phyloP scores from a whole-genome alignment of 2,113 vertebrate genomes.

The Tragelaphus buxtoni region DNA sequence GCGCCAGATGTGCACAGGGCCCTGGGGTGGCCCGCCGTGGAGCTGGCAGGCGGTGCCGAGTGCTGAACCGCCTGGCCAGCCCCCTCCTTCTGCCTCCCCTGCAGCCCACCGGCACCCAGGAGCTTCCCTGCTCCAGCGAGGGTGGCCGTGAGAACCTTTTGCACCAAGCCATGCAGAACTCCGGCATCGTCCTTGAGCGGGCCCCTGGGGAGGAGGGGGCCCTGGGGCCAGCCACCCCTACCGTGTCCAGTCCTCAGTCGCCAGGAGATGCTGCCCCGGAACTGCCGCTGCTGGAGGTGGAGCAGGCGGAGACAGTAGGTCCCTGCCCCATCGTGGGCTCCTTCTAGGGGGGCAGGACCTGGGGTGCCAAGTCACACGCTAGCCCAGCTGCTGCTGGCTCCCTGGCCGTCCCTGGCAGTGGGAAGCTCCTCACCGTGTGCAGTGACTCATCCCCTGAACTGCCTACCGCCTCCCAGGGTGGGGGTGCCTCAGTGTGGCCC shows the following conservation, averaged over 20 bases:
- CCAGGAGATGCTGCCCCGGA: constrained; percentile 70
- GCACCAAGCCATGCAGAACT: constrained; percentile 95
- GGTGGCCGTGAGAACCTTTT: constrained; percentile 88
- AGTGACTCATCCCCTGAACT: not conserved
- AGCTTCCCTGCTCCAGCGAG: constrained; percentile 69
- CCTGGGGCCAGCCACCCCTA: constrained; percentile 72
- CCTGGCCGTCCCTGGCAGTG: not conserved
- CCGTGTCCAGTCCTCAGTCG: not conserved
- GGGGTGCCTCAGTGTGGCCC: not conserved
- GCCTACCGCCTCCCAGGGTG: not conserved
- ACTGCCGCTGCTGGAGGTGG: constrained; percentile 83
- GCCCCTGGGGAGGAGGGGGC: constrained; percentile 74
- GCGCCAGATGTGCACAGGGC: too few species aligned
- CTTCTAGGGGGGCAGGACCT: not conserved
- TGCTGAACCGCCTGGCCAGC: not conserved
- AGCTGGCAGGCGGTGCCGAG: not conserved
- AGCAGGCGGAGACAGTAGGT: constrained; percentile 80
- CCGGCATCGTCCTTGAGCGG: constrained; percentile 88
- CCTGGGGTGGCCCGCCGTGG: not conserved
- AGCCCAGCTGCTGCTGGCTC: not conserved
- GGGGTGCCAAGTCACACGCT: not conserved
- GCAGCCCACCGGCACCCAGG: constrained; percentile 57
- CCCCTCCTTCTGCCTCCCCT: not conserved
- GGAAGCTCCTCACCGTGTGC: not conserved
- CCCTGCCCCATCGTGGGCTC: not conserved